Percentiles rank a stretch among this genome's conserved stretches.
These are phyloP conservation scores for Belgica antarctica DNA, from an alignment of 2,888 invertebrate genomes.

Conservation along the genomic window DNA sequence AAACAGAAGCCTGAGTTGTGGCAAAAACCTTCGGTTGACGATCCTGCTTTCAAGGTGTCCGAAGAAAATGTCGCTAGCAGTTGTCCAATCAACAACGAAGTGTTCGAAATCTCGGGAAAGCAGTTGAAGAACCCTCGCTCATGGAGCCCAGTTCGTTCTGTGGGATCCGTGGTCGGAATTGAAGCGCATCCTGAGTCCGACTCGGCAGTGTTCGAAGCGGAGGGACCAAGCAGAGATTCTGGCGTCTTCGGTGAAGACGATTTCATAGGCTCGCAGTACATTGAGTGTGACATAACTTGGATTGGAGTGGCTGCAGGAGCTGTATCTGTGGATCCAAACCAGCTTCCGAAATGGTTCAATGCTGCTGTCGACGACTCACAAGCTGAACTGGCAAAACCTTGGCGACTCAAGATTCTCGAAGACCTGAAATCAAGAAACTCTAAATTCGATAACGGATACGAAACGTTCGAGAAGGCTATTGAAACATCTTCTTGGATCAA, in stretches of 20 bases:
- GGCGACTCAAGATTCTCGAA: slow-evolving; percentile 72
- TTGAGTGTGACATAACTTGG: slow-evolving; percentile 79
- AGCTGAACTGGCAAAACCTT: slow-evolving; percentile 67
- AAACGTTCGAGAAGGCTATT: slow-evolving; percentile 71
- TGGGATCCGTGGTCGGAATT: slow-evolving; percentile 77
- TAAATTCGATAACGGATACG: slow-evolving; percentile 56
- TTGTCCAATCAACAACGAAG: slow-evolving; percentile 51
- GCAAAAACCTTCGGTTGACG: slow-evolving; percentile 51
- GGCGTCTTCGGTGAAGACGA: slow-evolving; percentile 77
- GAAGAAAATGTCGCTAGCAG: slow-evolving; percentile 32
- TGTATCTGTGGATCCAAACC: slow-evolving; percentile 68
- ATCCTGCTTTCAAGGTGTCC: slow-evolving; percentile 49
- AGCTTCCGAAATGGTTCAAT: slow-evolving; percentile 76
- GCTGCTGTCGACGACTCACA: slow-evolving; percentile 58
- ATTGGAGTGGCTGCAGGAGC: slow-evolving; percentile 78
- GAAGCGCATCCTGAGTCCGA: slow-evolving; percentile 85
- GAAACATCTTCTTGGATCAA: slow-evolving; percentile 86
- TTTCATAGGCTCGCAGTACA: slow-evolving; percentile 62
- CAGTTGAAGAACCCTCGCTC: slow-evolving; percentile 76
- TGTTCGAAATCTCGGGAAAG: slow-evolving; percentile 62
- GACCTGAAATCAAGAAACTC: slow-evolving; percentile 63
- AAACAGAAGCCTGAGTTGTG: slow-evolving; percentile 58
- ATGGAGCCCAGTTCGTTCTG: slow-evolving; percentile 85
- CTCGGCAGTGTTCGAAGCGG: slow-evolving; percentile 76
- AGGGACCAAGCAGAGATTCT: slow-evolving; percentile 63